A percentile compares a stretch with the other conserved stretches of the same genome.
These are phyloP conservation scores for Melanerpes aurifrons DNA, from an alignment of 2,113 vertebrate species.

Conservation along the genomic window DNA sequence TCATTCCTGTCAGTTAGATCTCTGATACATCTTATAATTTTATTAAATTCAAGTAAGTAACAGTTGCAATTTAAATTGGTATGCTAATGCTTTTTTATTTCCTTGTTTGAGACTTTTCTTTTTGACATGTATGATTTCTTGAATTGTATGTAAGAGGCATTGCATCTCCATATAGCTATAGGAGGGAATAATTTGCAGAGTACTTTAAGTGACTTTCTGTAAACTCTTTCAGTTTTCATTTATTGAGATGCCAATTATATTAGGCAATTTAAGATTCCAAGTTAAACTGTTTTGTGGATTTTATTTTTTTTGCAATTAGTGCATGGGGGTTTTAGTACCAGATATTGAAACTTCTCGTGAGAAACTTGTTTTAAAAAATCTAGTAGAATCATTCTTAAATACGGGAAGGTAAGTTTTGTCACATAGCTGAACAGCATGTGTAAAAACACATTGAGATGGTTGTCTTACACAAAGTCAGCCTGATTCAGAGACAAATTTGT, in stretches of 20 bases:
- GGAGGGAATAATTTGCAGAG: conserved; percentile 76
- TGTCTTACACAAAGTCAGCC: neutral
- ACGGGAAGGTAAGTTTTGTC: neutral
- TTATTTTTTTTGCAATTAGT: neutral
- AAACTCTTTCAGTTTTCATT: conserved; percentile 1
- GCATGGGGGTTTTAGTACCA: neutral
- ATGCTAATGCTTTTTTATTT: neutral
- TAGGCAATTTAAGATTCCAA: neutral
- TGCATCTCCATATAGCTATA: conserved; percentile 66
- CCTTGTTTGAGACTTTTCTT: neutral
- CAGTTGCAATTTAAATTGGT: neutral
- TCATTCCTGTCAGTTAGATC: neutral
- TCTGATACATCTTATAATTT: neutral
- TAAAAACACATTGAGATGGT: neutral
- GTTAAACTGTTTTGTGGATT: neutral
- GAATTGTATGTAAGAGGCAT: conserved; percentile 63
- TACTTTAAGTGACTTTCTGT: conserved; percentile 57
- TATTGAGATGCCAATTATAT: neutral
- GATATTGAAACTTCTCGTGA: neutral
- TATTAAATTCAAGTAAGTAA: neutral
- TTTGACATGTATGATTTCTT: conserved; percentile 28
- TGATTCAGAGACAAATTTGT: neutral
- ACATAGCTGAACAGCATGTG: neutral
- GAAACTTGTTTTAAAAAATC: neutral
- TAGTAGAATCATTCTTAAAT: neutral